Conservation (phyloP, 2,113 vertebrate genomes). For the Candoia aspera region DNA sequence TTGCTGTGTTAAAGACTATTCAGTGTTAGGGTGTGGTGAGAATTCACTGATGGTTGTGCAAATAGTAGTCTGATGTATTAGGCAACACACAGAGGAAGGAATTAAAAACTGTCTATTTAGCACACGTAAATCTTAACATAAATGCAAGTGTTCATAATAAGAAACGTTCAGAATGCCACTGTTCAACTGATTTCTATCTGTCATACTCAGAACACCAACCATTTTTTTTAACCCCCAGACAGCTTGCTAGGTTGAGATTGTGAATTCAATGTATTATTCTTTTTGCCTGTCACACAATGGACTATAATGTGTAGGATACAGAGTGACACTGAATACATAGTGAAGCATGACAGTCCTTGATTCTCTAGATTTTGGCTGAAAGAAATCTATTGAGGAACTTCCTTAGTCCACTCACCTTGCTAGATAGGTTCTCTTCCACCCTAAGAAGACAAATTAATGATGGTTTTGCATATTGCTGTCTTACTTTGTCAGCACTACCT, state of each 20-base stretch:
- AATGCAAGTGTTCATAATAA: constrained; percentile 69
- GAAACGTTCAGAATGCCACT: constrained; percentile 74
- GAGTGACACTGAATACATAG: constrained; percentile 85
- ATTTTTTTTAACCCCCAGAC: constrained; percentile 74
- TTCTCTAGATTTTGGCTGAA: constrained; percentile 74
- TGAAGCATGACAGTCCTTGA: constrained; percentile 86
- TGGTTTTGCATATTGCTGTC: too few relatives aligned
- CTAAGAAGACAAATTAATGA: too few relatives aligned
- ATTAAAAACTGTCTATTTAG: constrained; percentile 69
- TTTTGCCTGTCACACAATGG: constrained; percentile 95
- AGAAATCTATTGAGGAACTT: too few relatives aligned
- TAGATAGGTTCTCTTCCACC: too few relatives aligned
- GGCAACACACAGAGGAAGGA: too few relatives aligned
- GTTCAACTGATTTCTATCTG: constrained; percentile 72
- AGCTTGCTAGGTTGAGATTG: constrained; percentile 83
- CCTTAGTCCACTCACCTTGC: too few relatives aligned
- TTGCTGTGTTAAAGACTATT: too few relatives aligned
- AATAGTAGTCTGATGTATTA: too few relatives aligned
- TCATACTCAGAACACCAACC: constrained; percentile 72
- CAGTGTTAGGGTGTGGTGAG: too few relatives aligned
- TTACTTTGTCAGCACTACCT: too few relatives aligned
- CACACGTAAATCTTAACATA: constrained; percentile 48
- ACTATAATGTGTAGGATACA: constrained; percentile 86
- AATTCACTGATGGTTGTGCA: too few relatives aligned
- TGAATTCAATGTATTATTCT: constrained; percentile 86